Evolutionary conservation across 2,888 invertebrate species (phyloP).

Genomic region (Hypolimnas misippus): DNA sequence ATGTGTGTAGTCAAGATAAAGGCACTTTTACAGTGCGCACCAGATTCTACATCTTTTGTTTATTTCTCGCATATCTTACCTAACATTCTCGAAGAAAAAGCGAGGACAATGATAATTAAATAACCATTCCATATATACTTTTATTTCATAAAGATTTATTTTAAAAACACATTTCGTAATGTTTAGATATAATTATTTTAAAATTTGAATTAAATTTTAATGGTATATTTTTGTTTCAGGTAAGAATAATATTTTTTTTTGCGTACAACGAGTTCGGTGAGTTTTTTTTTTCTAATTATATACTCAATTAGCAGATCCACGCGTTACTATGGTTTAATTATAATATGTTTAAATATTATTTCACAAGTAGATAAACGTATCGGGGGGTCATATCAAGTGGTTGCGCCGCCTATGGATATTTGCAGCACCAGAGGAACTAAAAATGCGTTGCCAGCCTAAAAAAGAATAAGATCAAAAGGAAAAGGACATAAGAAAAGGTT

Average conservation of each 20-base stretch:
- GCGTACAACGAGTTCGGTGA: background rate
- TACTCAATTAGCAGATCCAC: background rate
- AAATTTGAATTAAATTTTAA: background rate
- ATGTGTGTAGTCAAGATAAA: slow-evolving; percentile 32
- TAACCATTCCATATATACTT: slow-evolving; percentile 8
- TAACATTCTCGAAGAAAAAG: slow-evolving; percentile 23
- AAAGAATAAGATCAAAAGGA: too few relatives aligned
- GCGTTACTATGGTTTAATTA: too few relatives aligned
- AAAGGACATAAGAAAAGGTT: too few relatives aligned
- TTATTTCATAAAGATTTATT: slow-evolving; percentile 1
- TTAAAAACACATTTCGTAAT: background rate
- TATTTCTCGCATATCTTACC: slow-evolving; percentile 30
- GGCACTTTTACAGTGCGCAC: slow-evolving; percentile 9
- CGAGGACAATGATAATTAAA: slow-evolving; percentile 21
- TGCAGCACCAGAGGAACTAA: too few relatives aligned
- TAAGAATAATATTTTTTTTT: background rate
- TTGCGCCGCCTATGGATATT: too few relatives aligned
- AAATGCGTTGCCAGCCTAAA: too few relatives aligned
- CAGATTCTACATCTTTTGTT: slow-evolving; percentile 28
- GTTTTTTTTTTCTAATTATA: background rate
- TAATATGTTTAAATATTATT: too few relatives aligned
- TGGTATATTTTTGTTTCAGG: background rate
- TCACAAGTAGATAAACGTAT: too few relatives aligned
- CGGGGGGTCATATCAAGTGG: too few relatives aligned
- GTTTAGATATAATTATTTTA: background rate